Percentiles rank a stretch among this genome's conserved stretches.
Conservation (phyloP, 2,113 vertebrate species). For the Uria aalge region DNA sequence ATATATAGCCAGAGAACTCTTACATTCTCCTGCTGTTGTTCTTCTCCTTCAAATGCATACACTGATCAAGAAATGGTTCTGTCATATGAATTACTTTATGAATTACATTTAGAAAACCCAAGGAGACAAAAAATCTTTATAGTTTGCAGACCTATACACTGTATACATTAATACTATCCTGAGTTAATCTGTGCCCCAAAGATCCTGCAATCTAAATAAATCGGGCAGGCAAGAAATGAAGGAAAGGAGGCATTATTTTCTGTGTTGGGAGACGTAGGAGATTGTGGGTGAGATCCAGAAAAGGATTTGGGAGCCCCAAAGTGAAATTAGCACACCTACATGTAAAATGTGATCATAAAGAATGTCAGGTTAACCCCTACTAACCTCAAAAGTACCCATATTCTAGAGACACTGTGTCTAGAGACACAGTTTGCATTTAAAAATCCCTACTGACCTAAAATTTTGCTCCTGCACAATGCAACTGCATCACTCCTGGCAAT, state of each 20-base stretch:
- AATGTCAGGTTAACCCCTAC: not conserved
- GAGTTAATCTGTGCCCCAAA: not conserved
- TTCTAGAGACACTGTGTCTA: not conserved
- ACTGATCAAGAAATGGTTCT: accelerated
- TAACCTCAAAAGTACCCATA: not conserved
- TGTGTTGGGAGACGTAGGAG: not conserved
- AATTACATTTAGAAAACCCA: not conserved
- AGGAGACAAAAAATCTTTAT: not conserved
- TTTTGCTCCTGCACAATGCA: not conserved
- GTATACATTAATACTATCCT: not conserved
- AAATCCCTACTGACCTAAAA: not conserved
- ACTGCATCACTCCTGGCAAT: not conserved
- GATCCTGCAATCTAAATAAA: not conserved
- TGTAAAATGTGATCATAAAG: not conserved
- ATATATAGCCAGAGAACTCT: not conserved
- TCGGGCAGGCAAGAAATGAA: not conserved
- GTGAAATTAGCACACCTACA: not conserved
- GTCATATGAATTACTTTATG: not conserved
- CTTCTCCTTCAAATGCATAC: not conserved
- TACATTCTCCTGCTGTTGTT: not conserved
- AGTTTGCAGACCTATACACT: not conserved
- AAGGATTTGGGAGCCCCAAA: not conserved
- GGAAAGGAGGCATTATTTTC: not conserved
- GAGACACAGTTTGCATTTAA: not conserved
- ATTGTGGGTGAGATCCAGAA: not conserved